Evolutionary conservation across 2,888 invertebrate genomes (phyloP).

Genomic region (Arrhopalites spinosus): DNA sequence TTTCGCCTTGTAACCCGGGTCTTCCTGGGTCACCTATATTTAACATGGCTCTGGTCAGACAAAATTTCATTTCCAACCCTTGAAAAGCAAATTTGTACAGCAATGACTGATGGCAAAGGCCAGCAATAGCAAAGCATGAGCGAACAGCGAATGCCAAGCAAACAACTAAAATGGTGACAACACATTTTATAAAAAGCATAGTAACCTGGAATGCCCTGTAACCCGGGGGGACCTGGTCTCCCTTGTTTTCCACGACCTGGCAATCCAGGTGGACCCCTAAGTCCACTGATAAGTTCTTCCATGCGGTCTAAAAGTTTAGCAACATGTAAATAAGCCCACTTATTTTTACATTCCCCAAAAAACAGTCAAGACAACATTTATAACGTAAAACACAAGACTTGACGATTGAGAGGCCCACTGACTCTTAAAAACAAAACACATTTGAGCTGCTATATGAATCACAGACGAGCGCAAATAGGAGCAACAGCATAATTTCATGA

Average conservation of each 20-base stretch:
- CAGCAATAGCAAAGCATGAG: not conserved
- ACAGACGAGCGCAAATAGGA: too few relatives aligned
- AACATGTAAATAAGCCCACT: not conserved
- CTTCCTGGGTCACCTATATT: conserved; percentile 69
- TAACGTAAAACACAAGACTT: not conserved
- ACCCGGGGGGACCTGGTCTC: conserved; percentile 64
- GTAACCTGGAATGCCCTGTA: conserved; percentile 66
- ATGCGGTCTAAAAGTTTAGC: conserved; percentile 61
- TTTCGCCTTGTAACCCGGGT: conserved; percentile 68
- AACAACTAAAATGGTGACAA: not conserved
- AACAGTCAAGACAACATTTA: conserved; percentile 6
- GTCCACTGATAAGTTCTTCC: conserved; percentile 66
- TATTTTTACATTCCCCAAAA: not conserved
- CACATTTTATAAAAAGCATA: conserved; percentile 16
- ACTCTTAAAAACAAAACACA: too few relatives aligned
- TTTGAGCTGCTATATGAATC: too few relatives aligned
- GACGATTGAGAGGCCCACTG: not conserved
- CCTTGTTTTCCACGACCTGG: conserved; percentile 65
- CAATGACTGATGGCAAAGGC: not conserved
- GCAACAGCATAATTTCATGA: not conserved
- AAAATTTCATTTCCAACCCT: too few relatives aligned
- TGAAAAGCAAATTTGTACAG: not conserved
- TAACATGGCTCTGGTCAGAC: not conserved
- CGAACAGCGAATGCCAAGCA: not conserved
- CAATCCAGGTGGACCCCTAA: conserved; percentile 73